Evolutionary conservation across 1,140 invertebrate genomes (phyloP), one percentile per base, ranked within the genome.

Genomic region (Drosophila burlai): DNA sequence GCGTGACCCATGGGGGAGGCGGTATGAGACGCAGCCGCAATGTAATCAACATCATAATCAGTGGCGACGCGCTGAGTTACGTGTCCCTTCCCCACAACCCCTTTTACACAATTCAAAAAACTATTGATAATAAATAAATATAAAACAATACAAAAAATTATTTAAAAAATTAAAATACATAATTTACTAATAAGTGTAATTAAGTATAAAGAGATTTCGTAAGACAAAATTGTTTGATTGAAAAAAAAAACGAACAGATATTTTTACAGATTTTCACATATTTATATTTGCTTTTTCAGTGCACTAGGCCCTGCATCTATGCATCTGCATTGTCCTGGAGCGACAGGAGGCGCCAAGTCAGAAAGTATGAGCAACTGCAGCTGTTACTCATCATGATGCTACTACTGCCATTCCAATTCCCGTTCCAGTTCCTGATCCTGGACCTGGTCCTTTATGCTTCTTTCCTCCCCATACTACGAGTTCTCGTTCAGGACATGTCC

Each of bases 21-120:
- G 31, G 47, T 40, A 54, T 13, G 52, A 31, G 18, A 18, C 24
- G 21, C 50, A 61, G 50, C 58, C 63, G 50, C 71, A 81, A 81
- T 81, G 78, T 81, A 81, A 81, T 81, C 79, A 81, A 81, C 78
- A 75, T 81, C 79, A 81, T 81, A 81, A 81, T 81, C 69, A 80
- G 71, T 69, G 63, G 63, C 78, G 63, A 68, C 77, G 69, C 54
- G 54, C 54, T 11, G 36, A 26, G 36, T 40, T 40, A n/a, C 54
- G 54, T 26, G 8, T 29, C 36, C 34, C 24, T 40, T 24, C 26
- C 16, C 11, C 36, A 10, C 26, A 26, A 9, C 18, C 26, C 54
- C 15, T 46, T 9, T 2, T 31, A 31, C 45, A 49, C 65, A 49
- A 18, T 38, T 10, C 7, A n/a, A 57, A 61, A 61, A 26, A 10